Evolutionary conservation across 2,888 invertebrate genomes (phyloP).

Genomic region (Glaucopsyche alexis): DNA sequence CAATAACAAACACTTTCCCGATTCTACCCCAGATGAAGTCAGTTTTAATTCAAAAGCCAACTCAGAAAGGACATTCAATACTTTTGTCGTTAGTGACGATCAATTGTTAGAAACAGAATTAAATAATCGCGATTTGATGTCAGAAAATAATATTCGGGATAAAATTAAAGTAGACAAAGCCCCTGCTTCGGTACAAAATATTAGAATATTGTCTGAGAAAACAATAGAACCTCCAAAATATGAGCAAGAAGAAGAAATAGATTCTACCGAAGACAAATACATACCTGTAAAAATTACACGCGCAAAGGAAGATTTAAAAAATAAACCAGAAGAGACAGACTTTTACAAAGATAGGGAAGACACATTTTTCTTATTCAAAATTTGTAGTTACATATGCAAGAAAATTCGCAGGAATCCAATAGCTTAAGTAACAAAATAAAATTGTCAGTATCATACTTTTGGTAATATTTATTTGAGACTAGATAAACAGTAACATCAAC

Average conservation of each 20-base stretch:
- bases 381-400: slow-evolving; percentile 63
- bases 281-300: slow-evolving; percentile 63
- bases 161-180: slow-evolving; percentile 38
- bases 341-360: slow-evolving; percentile 46
- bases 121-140: slow-evolving; percentile 54
- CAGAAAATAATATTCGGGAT: slow-evolving; percentile 61
- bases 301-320: slow-evolving; percentile 62
- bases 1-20: slow-evolving; percentile 57
- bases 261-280: slow-evolving; percentile 49
- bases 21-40: slow-evolving; percentile 52
- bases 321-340: slow-evolving; percentile 53
- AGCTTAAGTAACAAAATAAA: slow-evolving; percentile 32
- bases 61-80: slow-evolving; percentile 52
- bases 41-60: slow-evolving; percentile 40
- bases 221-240: slow-evolving; percentile 53
- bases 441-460: slow-evolving; percentile 37
- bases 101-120: slow-evolving; percentile 51
- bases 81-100: slow-evolving; percentile 47
- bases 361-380: slow-evolving; percentile 59
- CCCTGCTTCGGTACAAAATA: slow-evolving; percentile 60
- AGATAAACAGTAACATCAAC: slow-evolving; percentile 51
- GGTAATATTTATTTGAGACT: slow-evolving; percentile 67
- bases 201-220: slow-evolving; percentile 55
- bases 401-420: slow-evolving; percentile 56
- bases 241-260: slow-evolving; percentile 42